Conservation (phyloP, 2,113 vertebrate genomes). For the Baryphthengus martii region DNA sequence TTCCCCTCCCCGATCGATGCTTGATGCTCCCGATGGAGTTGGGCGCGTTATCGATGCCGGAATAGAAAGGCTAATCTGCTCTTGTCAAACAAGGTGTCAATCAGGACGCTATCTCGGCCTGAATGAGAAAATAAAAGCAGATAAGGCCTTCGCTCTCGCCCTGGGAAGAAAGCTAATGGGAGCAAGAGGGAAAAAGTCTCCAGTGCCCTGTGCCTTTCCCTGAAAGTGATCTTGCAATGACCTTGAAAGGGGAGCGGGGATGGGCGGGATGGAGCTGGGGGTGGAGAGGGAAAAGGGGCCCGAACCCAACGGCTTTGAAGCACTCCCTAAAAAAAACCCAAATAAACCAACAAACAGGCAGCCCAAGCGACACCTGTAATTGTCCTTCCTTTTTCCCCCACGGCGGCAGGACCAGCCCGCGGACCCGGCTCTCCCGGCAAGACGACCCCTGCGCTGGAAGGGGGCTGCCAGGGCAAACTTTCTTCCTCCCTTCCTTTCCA, state of each 20-base stretch:
- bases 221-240: conserved; percentile 44
- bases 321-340: neutral
- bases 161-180: neutral
- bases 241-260: conserved; percentile 13
- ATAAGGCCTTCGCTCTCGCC: neutral
- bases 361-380: conserved; percentile 44
- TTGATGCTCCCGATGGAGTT: neutral
- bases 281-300: neutral
- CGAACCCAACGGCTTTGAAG: neutral
- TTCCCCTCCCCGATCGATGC: fast-evolving
- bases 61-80: neutral
- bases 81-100: neutral
- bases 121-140: conserved; percentile 20
- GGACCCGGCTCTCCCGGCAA: neutral
- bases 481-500: neutral
- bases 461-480: neutral
- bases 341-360: neutral
- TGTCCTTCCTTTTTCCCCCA: neutral
- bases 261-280: neutral
- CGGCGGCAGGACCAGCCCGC: neutral
- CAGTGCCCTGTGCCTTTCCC: neutral
- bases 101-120: neutral
- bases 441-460: neutral
- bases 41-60: neutral
- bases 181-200: neutral